Percentiles rank a stretch among this genome's conserved stretches.
Conservation (phyloP, 2,888 invertebrate genomes). For the Acrobasis suavella region DNA sequence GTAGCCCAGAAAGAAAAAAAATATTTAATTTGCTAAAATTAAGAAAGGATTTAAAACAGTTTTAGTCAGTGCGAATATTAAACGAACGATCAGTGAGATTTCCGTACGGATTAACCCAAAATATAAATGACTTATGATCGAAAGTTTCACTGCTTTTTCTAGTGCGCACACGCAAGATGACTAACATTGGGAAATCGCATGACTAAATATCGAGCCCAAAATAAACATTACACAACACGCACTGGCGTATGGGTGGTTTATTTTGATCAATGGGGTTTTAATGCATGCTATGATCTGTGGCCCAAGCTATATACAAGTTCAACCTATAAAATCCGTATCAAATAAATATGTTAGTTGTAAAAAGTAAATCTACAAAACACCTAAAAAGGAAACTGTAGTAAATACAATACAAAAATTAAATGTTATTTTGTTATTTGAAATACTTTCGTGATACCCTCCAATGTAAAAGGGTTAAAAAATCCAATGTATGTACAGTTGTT, state of each 20-base stretch:
- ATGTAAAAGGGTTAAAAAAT: neutral
- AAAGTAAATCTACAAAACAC: constrained; percentile 3
- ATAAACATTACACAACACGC: constrained; percentile 45
- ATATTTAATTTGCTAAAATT: too few relatives aligned
- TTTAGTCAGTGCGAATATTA: too few relatives aligned
- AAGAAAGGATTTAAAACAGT: too few relatives aligned
- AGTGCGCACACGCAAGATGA: constrained; percentile 33
- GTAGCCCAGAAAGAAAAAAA: too few relatives aligned
- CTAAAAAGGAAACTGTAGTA: neutral
- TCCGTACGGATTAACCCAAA: constrained; percentile 9
- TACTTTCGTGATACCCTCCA: neutral
- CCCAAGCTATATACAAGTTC: neutral
- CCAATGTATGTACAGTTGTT: neutral
- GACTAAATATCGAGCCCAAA: constrained; percentile 50
- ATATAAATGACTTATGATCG: constrained; percentile 19
- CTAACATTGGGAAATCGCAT: constrained; percentile 44
- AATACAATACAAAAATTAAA: neutral
- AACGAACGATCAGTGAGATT: neutral
- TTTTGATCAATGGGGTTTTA: constrained; percentile 26
- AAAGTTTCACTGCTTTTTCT: constrained; percentile 10
- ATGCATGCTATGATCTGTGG: constrained; percentile 20
- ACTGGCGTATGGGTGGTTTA: constrained; percentile 19
- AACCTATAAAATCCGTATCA: neutral
- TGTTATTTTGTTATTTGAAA: neutral
- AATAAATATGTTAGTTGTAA: constrained; percentile 2